phyloP scores from a whole-genome alignment of 2,797 vertebrate genomes.

The Miichthys miiuy region DNA sequence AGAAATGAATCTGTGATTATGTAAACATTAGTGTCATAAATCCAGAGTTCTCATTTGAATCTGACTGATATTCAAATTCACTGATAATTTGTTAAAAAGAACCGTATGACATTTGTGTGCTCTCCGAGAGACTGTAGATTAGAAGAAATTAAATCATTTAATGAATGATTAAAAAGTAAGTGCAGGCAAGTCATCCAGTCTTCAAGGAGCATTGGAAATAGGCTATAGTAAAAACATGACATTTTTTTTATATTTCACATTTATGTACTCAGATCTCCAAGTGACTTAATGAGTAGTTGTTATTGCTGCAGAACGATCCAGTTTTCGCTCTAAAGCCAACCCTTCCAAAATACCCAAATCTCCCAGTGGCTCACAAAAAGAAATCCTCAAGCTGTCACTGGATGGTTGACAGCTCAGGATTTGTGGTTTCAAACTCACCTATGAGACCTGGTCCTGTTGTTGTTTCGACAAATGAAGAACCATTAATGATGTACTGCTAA shows the following conservation, averaged over 20 bases:
- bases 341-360: neutral
- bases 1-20: neutral
- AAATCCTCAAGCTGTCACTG: conserved; percentile 1
- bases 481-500: conserved; percentile 9
- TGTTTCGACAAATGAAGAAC: neutral
- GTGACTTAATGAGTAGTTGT: neutral
- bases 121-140: neutral
- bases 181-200: neutral
- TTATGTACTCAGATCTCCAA: neutral
- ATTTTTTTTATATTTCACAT: neutral
- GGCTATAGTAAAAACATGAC: neutral
- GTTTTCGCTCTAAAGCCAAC: neutral
- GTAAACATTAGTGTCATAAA: neutral
- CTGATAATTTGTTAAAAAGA: conserved; percentile 1
- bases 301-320: neutral
- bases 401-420: conserved; percentile 5
- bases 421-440: neutral
- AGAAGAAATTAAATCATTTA: neutral
- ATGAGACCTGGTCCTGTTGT: neutral
- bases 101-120: neutral
- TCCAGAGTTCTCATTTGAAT: neutral
- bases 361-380: neutral
- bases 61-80: neutral
- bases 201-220: conserved; percentile 6
- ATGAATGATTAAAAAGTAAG: neutral